A percentile compares a stretch with the other conserved stretches of the same genome.
phyloP scores from a whole-genome alignment of 1,140 invertebrate species.

The Pararge aegeria region DNA sequence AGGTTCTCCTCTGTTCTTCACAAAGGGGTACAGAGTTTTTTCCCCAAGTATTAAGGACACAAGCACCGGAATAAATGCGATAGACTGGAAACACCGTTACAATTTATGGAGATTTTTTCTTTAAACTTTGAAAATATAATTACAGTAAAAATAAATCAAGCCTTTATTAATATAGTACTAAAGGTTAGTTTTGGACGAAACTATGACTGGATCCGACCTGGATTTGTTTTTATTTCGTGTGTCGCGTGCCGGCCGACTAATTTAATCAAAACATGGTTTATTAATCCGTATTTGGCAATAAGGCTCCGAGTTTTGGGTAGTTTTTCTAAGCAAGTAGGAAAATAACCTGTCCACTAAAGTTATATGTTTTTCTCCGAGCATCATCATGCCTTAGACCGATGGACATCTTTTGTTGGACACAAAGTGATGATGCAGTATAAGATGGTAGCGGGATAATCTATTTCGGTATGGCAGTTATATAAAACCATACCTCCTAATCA shows the following conservation, averaged over 20 bases:
- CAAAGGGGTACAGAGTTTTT: too few species aligned
- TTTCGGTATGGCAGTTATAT: too few species aligned
- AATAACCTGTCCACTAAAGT: too few species aligned
- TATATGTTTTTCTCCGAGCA: too few species aligned
- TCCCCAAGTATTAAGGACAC: too few species aligned
- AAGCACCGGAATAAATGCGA: neutral
- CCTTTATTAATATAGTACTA: slow-evolving; percentile 30
- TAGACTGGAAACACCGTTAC: neutral
- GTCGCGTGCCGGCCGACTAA: slow-evolving; percentile 64
- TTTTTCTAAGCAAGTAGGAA: slow-evolving; percentile 6
- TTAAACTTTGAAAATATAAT: slow-evolving; percentile 25
- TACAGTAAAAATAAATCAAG: slow-evolving; percentile 15
- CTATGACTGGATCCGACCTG: slow-evolving; percentile 44
- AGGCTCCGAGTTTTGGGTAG: slow-evolving; percentile 32
- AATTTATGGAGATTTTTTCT: slow-evolving; percentile 12
- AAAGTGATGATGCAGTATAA: too few species aligned
- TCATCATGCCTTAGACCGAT: too few species aligned
- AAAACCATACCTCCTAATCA: too few species aligned
- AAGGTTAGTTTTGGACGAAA: slow-evolving; percentile 28
- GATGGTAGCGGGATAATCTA: too few species aligned
- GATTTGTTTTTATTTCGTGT: slow-evolving; percentile 46
- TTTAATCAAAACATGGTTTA: slow-evolving; percentile 72
- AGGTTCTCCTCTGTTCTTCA: too few species aligned
- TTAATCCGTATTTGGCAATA: slow-evolving; percentile 65
- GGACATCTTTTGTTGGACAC: too few species aligned